A percentile compares a stretch with the other conserved stretches of the same genome.
phyloP scores from a whole-genome alignment of 2,888 invertebrate species.

The Himalopsyche japonica region DNA sequence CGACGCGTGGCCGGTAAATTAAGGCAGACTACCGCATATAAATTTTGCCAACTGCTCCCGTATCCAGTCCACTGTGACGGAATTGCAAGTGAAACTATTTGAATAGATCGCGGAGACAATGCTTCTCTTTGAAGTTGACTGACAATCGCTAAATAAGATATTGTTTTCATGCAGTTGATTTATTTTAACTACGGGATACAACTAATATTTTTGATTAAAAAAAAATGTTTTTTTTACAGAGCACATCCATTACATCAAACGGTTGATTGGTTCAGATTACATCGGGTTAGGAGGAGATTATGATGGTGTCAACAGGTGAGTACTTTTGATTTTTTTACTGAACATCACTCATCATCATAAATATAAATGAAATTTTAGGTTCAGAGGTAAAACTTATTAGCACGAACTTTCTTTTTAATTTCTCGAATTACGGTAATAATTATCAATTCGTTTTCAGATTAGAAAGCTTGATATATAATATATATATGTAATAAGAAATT shows the following conservation, averaged over 20 bases:
- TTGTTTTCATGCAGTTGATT: too few species aligned
- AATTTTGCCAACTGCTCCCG: not conserved
- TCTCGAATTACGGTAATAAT: too few species aligned
- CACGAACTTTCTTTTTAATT: too few species aligned
- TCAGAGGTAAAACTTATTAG: too few species aligned
- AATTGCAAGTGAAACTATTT: not conserved
- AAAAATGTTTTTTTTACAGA: conserved; percentile 47
- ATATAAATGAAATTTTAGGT: too few species aligned
- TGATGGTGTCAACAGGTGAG: conserved; percentile 66
- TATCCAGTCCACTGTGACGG: not conserved
- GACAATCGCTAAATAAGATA: too few species aligned
- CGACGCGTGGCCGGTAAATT: not conserved
- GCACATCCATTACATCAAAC: conserved; percentile 66
- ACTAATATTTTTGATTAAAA: too few species aligned
- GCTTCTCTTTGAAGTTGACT: not conserved
- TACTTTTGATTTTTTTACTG: conserved; percentile 2
- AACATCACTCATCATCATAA: too few species aligned
- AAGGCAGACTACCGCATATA: not conserved
- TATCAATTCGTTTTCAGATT: too few species aligned
- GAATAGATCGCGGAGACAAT: not conserved
- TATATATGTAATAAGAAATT: too few species aligned
- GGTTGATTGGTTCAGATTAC: conserved; percentile 64
- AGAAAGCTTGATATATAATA: too few species aligned
- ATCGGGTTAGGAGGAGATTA: conserved; percentile 67
- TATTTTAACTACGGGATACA: too few species aligned